phyloP scores from a whole-genome alignment of 2,797 vertebrate genomes.

The Acridotheres tristis region DNA sequence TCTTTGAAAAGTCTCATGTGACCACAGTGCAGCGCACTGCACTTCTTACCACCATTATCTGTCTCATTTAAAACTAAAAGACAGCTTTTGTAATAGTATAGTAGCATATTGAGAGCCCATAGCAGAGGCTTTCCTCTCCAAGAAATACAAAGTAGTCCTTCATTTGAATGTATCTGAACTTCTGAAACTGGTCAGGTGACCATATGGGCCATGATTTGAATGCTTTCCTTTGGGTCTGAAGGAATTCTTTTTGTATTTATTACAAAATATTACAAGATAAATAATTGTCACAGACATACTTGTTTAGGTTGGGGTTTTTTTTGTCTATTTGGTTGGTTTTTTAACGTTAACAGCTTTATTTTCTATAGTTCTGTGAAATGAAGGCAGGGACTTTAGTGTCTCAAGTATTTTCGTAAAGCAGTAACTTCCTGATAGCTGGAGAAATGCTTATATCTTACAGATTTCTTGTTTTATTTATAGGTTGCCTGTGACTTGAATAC shows the following conservation, averaged over 20 bases:
- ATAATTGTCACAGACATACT: neutral
- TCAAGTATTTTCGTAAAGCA: neutral
- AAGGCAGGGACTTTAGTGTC: neutral
- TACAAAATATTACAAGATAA: neutral
- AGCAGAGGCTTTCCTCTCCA: neutral
- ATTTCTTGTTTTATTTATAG: constrained; percentile 61
- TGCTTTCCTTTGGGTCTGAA: neutral
- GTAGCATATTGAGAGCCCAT: neutral
- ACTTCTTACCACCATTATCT: neutral
- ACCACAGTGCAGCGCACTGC: neutral
- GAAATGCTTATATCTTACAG: neutral
- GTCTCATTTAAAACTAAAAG: neutral
- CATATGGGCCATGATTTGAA: neutral
- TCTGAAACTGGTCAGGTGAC: neutral
- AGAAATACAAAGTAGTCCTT: neutral
- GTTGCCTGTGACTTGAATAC: constrained; percentile 75
- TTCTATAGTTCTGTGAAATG: neutral
- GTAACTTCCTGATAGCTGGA: neutral
- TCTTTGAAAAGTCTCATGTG: neutral
- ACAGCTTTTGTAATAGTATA: neutral
- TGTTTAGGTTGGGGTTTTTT: neutral
- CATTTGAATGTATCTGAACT: neutral
- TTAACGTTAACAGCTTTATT: neutral
- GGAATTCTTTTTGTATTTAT: neutral
- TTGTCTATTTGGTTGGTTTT: neutral